Evolutionary conservation across 2,888 invertebrate genomes (phyloP).

Genomic region (Eupithecia subfuscata): DNA sequence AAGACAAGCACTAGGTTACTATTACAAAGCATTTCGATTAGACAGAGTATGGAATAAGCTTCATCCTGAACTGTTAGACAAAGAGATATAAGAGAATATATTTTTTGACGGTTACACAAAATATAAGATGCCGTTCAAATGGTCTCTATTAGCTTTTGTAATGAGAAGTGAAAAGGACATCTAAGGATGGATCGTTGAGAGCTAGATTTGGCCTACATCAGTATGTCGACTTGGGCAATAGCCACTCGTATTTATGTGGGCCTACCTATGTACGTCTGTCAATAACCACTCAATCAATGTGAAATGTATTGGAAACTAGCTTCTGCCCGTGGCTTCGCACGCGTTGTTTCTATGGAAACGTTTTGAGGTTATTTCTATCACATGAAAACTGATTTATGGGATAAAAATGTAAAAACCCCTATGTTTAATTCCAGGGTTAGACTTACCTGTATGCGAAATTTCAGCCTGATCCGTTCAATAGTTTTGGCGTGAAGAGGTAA

Average conservation of each 20-base stretch:
- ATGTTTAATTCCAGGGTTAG: no score
- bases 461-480: no score
- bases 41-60: background rate
- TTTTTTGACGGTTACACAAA: background rate
- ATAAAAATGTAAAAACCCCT: no score
- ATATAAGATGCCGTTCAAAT: slow-evolving; percentile 1
- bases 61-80: no score
- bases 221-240: slow-evolving; percentile 51
- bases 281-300: slow-evolving; percentile 6
- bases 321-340: no score
- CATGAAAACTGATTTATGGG: no score
- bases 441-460: no score
- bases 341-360: no score
- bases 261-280: background rate
- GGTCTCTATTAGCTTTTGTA: slow-evolving; percentile 52
- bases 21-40: background rate
- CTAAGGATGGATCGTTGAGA: slow-evolving; percentile 51
- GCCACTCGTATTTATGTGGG: background rate
- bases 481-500: no score
- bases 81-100: background rate
- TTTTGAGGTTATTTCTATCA: no score
- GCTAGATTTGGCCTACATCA: slow-evolving; percentile 55
- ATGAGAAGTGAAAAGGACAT: slow-evolving; percentile 47
- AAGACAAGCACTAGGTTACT: background rate
- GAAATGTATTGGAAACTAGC: background rate